Evolutionary conservation across 2,113 vertebrate species (phyloP).

Genomic region (Oophaga pumilio): DNA sequence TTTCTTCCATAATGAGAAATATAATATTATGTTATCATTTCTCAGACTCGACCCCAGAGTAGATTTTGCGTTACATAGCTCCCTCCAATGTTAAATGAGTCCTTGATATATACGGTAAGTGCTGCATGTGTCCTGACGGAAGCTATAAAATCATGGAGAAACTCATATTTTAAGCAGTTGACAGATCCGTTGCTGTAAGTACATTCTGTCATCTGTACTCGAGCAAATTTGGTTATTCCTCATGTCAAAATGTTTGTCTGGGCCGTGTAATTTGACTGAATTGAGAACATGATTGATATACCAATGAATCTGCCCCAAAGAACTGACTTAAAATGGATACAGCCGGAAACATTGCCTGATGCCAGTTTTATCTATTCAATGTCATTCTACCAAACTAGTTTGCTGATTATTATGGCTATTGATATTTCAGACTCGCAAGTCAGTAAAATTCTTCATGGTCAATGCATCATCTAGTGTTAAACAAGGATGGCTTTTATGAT

Average conservation of each 20-base stretch:
- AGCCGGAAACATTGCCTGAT: background rate
- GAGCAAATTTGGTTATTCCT: constrained; percentile 37
- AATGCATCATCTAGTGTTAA: background rate
- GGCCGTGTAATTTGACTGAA: constrained; percentile 41
- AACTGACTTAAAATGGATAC: constrained; percentile 23
- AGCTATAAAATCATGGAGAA: constrained; percentile 41
- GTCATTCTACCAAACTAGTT: background rate
- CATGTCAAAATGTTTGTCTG: constrained; percentile 44
- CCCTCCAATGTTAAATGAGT: constrained; percentile 7
- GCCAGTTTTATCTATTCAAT: background rate
- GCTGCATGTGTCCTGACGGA: background rate
- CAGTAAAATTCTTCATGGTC: background rate
- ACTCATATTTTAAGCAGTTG: constrained; percentile 39
- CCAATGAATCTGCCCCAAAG: constrained; percentile 19
- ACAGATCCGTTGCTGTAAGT: constrained; percentile 48
- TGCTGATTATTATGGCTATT: background rate
- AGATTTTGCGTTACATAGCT: background rate
- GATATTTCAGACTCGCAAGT: background rate
- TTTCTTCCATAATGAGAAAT: background rate
- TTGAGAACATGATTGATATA: constrained; percentile 42
- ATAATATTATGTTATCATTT: background rate
- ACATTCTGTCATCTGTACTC: constrained; percentile 48
- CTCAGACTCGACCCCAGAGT: background rate
- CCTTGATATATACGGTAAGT: background rate
- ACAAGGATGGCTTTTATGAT: background rate